phyloP scores from a whole-genome alignment of 1,140 invertebrate genomes.

The Eciton burchellii region DNA sequence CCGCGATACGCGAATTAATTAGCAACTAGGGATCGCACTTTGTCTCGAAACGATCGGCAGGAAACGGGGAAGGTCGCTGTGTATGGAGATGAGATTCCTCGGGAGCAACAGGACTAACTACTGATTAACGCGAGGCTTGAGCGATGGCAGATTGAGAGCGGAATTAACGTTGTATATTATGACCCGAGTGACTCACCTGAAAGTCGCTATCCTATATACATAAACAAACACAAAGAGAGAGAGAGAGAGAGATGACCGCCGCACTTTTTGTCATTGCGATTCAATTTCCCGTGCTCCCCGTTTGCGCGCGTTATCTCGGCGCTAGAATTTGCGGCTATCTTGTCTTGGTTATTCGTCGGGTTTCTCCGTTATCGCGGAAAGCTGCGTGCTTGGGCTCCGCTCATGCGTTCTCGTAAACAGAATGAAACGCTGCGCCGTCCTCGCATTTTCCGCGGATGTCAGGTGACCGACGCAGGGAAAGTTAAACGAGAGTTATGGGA shows the following conservation, averaged over 20 bases:
- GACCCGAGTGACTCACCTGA: neutral
- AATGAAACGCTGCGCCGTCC: neutral
- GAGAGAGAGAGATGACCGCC: too few species aligned
- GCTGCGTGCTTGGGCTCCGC: too few species aligned
- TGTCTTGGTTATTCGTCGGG: neutral
- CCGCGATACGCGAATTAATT: slow-evolving; percentile 51
- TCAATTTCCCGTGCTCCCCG: neutral
- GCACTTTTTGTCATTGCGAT: neutral
- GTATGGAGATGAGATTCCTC: slow-evolving; percentile 7
- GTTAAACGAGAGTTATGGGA: slow-evolving; percentile 28
- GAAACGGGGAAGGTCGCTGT: neutral
- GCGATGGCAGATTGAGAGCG: neutral
- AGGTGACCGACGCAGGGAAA: neutral
- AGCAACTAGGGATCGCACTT: slow-evolving; percentile 29
- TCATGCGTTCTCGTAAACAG: neutral
- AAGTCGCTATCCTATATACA: too few species aligned
- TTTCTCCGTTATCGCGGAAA: too few species aligned
- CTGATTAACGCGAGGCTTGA: neutral
- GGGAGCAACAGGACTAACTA: slow-evolving; percentile 2
- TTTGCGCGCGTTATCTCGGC: neutral
- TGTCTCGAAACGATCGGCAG: slow-evolving; percentile 18
- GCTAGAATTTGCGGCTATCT: neutral
- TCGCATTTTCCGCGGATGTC: neutral
- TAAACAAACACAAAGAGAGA: neutral
- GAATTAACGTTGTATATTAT: slow-evolving; percentile 16